Evolutionary conservation across 2,888 invertebrate genomes (phyloP).

Genomic region (Trachelus iudaicus): DNA sequence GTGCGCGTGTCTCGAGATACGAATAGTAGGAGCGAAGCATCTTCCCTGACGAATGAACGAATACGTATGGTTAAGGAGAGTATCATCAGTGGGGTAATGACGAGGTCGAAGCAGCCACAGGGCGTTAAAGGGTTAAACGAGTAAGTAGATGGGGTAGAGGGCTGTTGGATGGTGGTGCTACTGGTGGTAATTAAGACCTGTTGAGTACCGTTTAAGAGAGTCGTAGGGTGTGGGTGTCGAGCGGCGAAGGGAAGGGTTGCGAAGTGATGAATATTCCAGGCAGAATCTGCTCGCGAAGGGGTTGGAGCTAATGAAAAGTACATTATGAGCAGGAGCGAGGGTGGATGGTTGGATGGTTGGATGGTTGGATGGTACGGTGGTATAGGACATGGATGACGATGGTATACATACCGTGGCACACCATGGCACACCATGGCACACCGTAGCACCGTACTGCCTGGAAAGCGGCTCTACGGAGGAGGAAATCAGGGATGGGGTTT

Average conservation of each 20-base stretch:
- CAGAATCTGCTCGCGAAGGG: conserved; percentile 46
- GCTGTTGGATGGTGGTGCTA: conserved; percentile 2
- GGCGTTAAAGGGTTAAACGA: background rate
- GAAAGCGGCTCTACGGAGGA: conserved; percentile 18
- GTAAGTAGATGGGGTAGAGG: background rate
- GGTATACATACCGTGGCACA: background rate
- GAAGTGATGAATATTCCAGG: conserved; percentile 61
- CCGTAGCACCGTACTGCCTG: background rate
- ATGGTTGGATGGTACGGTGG: conserved; percentile 24
- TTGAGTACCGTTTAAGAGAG: conserved; percentile 40
- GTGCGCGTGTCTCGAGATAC: background rate
- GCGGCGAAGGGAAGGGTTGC: conserved; percentile 47
- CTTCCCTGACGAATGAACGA: background rate
- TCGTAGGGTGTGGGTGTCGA: conserved; percentile 37
- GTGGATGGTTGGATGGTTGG: conserved; percentile 15
- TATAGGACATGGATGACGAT: conserved; percentile 20
- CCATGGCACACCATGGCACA: no score
- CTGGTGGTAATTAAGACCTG: conserved; percentile 58
- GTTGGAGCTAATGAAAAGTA: conserved; percentile 62
- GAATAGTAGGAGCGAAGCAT: background rate
- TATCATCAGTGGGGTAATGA: background rate
- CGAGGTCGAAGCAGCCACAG: background rate
- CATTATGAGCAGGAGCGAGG: conserved; percentile 50
- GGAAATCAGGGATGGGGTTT: conserved; percentile 39
- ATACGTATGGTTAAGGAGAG: background rate